phyloP scores from a whole-genome alignment of 2,797 vertebrate species.

The Ctenosaura bakeri region DNA sequence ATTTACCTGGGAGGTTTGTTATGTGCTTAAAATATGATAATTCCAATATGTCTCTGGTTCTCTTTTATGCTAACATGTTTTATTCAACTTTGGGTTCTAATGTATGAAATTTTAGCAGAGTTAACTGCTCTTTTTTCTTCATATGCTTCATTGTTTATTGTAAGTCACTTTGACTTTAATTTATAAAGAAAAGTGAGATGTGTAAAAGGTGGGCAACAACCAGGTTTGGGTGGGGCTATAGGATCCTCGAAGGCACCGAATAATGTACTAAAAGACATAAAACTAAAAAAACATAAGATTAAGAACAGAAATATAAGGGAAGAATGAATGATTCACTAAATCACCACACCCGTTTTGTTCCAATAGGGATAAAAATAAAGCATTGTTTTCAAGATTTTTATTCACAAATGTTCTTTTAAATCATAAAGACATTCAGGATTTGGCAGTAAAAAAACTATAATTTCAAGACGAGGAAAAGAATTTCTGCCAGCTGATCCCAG shows the following conservation, averaged over 20 bases:
- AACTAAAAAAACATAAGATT: neutral
- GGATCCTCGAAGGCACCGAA: neutral
- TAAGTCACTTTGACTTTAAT: too few relatives aligned
- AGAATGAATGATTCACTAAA: slow-evolving; percentile 30
- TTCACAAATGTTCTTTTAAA: slow-evolving; percentile 51
- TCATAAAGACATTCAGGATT: slow-evolving; percentile 54
- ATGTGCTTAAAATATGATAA: too few relatives aligned
- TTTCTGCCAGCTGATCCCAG: slow-evolving; percentile 54
- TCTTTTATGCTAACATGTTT: too few relatives aligned
- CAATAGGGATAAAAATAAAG: slow-evolving; percentile 46
- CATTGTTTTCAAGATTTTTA: slow-evolving; percentile 48
- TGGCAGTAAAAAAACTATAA: slow-evolving; percentile 54
- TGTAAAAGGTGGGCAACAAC: too few relatives aligned
- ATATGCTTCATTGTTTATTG: too few relatives aligned
- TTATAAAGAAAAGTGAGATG: too few relatives aligned
- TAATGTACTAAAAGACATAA: neutral
- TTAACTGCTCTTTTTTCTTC: too few relatives aligned
- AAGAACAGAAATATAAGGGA: slow-evolving; percentile 26
- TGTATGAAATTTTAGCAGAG: too few relatives aligned
- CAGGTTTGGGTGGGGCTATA: too few relatives aligned
- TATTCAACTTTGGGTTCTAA: too few relatives aligned
- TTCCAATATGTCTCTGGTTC: too few relatives aligned
- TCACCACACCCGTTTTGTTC: slow-evolving; percentile 28
- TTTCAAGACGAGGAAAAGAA: slow-evolving; percentile 56
- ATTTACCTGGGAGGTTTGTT: too few relatives aligned